Base-by-base conservation (phyloP, 2,113 vertebrate genomes). In the Rhea pennata region DNA sequence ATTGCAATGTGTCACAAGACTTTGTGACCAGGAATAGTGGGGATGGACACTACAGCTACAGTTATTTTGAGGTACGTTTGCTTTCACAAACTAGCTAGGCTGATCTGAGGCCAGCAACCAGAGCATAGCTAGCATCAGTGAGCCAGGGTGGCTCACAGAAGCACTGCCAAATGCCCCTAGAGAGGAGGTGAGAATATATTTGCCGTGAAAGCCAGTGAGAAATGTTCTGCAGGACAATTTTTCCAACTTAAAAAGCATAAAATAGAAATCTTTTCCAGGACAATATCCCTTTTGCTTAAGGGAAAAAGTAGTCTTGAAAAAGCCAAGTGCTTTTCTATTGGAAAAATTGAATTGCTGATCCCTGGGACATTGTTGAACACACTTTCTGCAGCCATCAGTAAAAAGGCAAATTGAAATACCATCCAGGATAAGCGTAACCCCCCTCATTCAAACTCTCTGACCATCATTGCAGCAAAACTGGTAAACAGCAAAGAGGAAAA, bases 361-460 rank as follows among this genome's bases (percentile, higher is more conserved):
- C 86, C 69, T 83, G 88, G 86, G 92, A 95, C 73, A 64, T 42
- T 17, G 76, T 2, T 94, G 92, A 88, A 59, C 42, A 88, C 69
- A 2, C 77, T 92, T 89, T 81, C 31, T 53, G 14, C 84, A 93
- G 65, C 39, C 66, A 61, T 36, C 56, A 29, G 71, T 77, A 92
- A 67, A 65, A 95, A 97, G 71, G 61, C 90, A 77, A 93, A 66
- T 80, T 87, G 77, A 93, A 92, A 91, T 44, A 29, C n/a, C 61
- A 67, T 51, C 91, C 81, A 95, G 91, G 65, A 42, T 17, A 24
- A 54, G 2, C 2, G 2, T 5, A 40, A 8, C 9, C 6, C 22
- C 48, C 19, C 48, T 50, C 50, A 14, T 54, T 5, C 75, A 50
- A 73, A 50, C 12, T 12, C 59, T 74, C 53, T 54, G 40, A 27